Percentiles rank a stretch among this genome's conserved stretches.
Conservation (phyloP, 2,113 vertebrate species). For the Merops nubicus region DNA sequence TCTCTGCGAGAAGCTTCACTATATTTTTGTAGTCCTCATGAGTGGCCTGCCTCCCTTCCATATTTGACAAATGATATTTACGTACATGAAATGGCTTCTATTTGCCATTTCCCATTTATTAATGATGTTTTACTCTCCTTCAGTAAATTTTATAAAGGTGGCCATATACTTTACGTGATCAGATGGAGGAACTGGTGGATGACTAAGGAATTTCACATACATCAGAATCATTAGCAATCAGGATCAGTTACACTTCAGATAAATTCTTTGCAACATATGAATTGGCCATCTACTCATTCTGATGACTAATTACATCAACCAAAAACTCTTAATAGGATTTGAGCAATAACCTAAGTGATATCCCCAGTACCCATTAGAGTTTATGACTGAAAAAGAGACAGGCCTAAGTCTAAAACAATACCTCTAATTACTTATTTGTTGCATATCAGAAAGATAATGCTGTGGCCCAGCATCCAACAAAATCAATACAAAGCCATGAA, state of each 20-base stretch:
- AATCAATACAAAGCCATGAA: background rate
- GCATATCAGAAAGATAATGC: background rate
- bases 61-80: background rate
- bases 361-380: background rate
- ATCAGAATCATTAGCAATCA: background rate
- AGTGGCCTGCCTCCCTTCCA: too few species aligned
- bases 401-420: too few species aligned
- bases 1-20: too few species aligned
- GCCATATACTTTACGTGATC: background rate
- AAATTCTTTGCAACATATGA: background rate
- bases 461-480: background rate
- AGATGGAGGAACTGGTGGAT: background rate
- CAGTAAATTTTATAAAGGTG: background rate
- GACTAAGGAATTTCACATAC: background rate
- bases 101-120: background rate
- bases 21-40: too few species aligned
- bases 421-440: background rate
- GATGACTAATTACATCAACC: background rate
- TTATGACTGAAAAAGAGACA: background rate
- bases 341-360: background rate
- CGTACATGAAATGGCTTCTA: background rate
- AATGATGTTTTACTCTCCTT: background rate
- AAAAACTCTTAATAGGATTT: background rate
- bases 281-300: background rate
- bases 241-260: background rate